phyloP scores from a whole-genome alignment of 2,113 vertebrate genomes.

The Sphyrna mokarran region DNA sequence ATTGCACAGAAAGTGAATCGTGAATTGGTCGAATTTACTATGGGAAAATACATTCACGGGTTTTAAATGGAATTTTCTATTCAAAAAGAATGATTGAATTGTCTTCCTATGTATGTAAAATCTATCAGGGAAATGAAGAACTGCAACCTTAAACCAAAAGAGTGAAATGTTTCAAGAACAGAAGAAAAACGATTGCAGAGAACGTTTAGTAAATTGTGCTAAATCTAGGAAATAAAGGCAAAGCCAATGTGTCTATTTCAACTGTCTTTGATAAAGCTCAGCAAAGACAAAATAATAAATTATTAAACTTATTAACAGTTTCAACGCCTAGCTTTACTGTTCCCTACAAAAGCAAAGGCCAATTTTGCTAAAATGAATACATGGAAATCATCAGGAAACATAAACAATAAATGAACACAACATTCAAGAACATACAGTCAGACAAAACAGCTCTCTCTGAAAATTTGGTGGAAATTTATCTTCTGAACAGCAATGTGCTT shows the following conservation, averaged over 20 bases:
- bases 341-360: not conserved
- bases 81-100: no score
- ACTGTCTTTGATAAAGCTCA: not conserved
- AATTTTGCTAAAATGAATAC: not conserved
- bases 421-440: not conserved
- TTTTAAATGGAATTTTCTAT: not conserved
- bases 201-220: not conserved
- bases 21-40: not conserved
- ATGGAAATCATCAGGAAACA: constrained; percentile 20
- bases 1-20: not conserved
- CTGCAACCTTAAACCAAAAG: not conserved
- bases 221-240: not conserved
- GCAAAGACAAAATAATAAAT: not conserved
- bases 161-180: not conserved
- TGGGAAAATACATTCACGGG: not conserved
- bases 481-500: not conserved
- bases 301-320: not conserved
- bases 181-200: not conserved
- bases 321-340: not conserved
- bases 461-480: not conserved
- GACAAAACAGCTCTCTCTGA: not conserved
- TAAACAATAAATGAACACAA: not conserved
- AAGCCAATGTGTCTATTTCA: not conserved
- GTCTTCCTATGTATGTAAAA: no score
- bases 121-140: no score